Base-by-base conservation (phyloP, 1,140 invertebrate species). In the Phymorhynchus buccinoides region DNA sequence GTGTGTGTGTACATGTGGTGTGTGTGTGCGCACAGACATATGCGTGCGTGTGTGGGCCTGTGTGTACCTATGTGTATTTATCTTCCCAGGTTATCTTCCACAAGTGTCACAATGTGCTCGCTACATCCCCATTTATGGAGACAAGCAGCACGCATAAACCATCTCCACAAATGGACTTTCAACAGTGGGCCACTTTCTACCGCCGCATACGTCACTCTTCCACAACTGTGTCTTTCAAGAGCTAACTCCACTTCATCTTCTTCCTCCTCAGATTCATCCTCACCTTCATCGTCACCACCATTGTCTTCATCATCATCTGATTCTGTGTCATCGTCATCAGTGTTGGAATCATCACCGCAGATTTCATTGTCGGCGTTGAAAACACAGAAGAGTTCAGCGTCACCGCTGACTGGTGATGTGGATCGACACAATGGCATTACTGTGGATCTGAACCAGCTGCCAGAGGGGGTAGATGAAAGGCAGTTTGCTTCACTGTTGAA, bases 211-310 rank as follows among this genome's bases (percentile, higher is more conserved):
- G 56, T 62, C 22, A 62, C 22, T 14, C 18, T 27, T 22, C 56
- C 6, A 62, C 35, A 71, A 4, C 3, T 14, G 30, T 71, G 30
- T 71, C 30, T 35, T 9, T 7, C 68, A 71, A 71, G 68, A 71
- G 37, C 30, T 12, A 35, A 1, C 16, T 71, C 68, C 30, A 12
- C 48, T 12, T 52, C 48, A 52, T 52, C 48, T 12, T 48, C n/a
- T 37, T 39, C 39, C 37, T 39, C 22, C 27, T 82, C 37, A 66
- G 22, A 30, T n/a, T 62, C 37, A 80, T 80, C n/a, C 22, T 48
- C n/a, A 80, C 41, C n/a, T 37, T 80, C n/a, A 82, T 66, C 37
- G 32, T 68, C 30, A 84, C 32, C 32, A 83, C 42, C 14, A n/a
- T 73, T 32, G 48, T 35, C 48, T 32, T 71, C 71, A 71, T 9